These are phyloP conservation scores for Teleogryllus oceanicus DNA, from an alignment of 2,888 invertebrate species.

Conservation along the genomic window DNA sequence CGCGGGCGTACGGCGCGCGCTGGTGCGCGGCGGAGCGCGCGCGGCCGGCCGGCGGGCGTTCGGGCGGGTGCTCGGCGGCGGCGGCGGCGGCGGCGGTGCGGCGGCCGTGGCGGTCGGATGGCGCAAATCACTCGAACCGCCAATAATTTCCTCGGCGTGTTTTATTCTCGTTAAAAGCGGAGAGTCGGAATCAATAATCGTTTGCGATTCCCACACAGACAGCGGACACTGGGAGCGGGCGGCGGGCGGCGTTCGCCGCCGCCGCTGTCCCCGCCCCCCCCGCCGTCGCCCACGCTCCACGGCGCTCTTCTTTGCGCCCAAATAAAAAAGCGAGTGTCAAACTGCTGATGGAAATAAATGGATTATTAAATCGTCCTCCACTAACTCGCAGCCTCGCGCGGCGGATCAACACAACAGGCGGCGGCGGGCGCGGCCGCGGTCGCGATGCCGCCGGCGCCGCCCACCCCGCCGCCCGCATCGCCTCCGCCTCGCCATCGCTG, in stretches of 20 bases:
- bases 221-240: not conserved
- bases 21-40: not conserved
- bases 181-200: slow-evolving; percentile 25
- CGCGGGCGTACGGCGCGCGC: not conserved
- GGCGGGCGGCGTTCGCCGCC: not conserved
- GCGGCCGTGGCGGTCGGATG: slow-evolving; percentile 22
- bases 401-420: not conserved
- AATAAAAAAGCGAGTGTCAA: slow-evolving; percentile 25
- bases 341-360: slow-evolving; percentile 26
- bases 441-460: not conserved
- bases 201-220: slow-evolving; percentile 19
- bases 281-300: not conserved
- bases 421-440: not conserved
- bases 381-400: not conserved
- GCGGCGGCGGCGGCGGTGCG: not conserved
- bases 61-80: not conserved
- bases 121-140: slow-evolving; percentile 27
- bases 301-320: not conserved
- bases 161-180: slow-evolving; percentile 18
- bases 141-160: slow-evolving; percentile 27
- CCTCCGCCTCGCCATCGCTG: not conserved
- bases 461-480: not conserved
- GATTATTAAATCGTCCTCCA: slow-evolving; percentile 25
- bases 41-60: slow-evolving; percentile 1
- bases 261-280: not conserved